A percentile compares a stretch with the other conserved stretches of the same genome.
Evolutionary conservation across 2,888 invertebrate genomes (phyloP).

Genomic region (Phyto melanocephala): DNA sequence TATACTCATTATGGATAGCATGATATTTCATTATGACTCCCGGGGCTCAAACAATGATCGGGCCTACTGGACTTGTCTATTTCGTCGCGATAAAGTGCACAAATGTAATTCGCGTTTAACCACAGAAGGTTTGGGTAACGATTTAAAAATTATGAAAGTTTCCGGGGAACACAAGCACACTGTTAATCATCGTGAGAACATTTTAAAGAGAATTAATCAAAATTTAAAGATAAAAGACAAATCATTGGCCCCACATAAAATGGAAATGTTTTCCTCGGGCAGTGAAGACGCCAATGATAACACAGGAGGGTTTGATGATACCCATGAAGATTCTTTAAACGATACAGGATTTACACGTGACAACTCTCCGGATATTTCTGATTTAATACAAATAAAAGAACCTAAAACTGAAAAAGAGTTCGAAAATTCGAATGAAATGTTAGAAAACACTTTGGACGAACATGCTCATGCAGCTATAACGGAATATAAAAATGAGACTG

Average conservation of each 20-base stretch:
- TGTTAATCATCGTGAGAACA: slow-evolving; percentile 62
- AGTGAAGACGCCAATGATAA: slow-evolving; percentile 28
- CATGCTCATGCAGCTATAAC: slow-evolving; percentile 6
- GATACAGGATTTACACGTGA: not conserved
- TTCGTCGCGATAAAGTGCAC: slow-evolving; percentile 70
- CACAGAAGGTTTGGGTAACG: slow-evolving; percentile 65
- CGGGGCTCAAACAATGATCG: slow-evolving; percentile 70
- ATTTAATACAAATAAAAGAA: slow-evolving; percentile 43
- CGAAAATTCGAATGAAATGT: not conserved
- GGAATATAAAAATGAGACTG: slow-evolving; percentile 49
- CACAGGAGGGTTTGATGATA: not conserved
- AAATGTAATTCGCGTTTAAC: slow-evolving; percentile 73
- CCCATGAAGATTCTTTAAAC: not conserved
- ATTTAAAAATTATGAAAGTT: slow-evolving; percentile 70
- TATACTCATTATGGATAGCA: slow-evolving; percentile 71
- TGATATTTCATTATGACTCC: slow-evolving; percentile 73
- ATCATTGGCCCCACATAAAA: not conserved
- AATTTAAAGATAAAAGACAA: slow-evolving; percentile 42
- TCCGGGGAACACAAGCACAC: slow-evolving; percentile 72
- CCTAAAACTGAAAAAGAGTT: slow-evolving; percentile 31
- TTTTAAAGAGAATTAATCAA: slow-evolving; percentile 50
- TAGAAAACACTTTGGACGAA: slow-evolving; percentile 25
- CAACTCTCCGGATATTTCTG: slow-evolving; percentile 27
- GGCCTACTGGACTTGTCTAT: slow-evolving; percentile 73
- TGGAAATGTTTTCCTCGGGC: slow-evolving; percentile 15